Conservation (phyloP, 2,888 invertebrate species). For the Pogonocherus hispidulus region DNA sequence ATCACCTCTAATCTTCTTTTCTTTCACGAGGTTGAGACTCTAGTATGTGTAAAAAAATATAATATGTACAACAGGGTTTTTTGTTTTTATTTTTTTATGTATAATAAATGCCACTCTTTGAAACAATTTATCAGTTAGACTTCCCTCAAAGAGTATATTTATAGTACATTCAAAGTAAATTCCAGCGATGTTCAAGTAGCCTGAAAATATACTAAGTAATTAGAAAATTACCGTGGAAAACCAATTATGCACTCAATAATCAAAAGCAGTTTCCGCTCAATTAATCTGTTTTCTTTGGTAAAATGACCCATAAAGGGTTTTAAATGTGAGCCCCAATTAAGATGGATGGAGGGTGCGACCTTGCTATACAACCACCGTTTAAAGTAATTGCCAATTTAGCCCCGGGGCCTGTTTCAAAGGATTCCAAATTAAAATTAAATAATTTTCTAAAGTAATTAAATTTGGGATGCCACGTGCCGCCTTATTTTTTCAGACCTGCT, state of each 20-base stretch:
- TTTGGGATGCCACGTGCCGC: background rate
- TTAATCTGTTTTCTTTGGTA: constrained; percentile 31
- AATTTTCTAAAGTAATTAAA: constrained; percentile 16
- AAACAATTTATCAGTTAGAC: no score
- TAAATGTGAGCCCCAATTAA: constrained; percentile 30
- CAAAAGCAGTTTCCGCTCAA: constrained; percentile 21
- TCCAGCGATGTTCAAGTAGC: no score
- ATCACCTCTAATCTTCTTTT: no score
- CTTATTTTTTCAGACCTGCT: constrained; percentile 1
- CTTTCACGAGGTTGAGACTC: no score
- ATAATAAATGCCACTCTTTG: no score
- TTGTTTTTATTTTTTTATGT: no score
- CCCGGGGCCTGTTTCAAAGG: constrained; percentile 20
- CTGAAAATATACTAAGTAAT: no score
- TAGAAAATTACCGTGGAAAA: constrained; percentile 11
- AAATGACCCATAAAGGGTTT: constrained; percentile 30
- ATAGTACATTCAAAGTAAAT: no score
- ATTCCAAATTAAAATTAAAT: constrained; percentile 32
- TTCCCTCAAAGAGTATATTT: no score
- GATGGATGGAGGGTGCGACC: constrained; percentile 26
- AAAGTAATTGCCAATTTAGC: constrained; percentile 32
- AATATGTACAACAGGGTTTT: no score
- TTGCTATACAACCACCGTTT: constrained; percentile 25
- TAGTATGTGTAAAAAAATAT: no score
- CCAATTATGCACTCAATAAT: constrained; percentile 27